A percentile compares a stretch with the other conserved stretches of the same genome.
These are phyloP conservation scores for Folsomia candida DNA, from an alignment of 2,888 invertebrate genomes.

Conservation along the genomic window DNA sequence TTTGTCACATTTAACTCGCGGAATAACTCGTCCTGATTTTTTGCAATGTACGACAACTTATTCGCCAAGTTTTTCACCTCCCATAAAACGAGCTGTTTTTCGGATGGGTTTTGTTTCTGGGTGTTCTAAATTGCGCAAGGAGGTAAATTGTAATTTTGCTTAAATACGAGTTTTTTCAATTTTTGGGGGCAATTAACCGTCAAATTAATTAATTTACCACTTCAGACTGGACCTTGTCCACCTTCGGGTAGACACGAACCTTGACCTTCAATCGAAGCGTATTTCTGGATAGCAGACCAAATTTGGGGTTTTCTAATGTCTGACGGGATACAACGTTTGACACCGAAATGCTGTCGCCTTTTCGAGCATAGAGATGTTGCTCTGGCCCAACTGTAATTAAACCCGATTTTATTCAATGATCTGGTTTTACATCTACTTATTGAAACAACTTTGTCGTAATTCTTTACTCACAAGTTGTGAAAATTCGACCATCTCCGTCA, in stretches of 20 bases:
- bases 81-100: constrained; percentile 41
- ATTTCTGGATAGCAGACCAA: constrained; percentile 20
- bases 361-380: constrained; percentile 35
- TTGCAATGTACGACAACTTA: constrained; percentile 26
- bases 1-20: constrained; percentile 38
- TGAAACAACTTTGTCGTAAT: neutral
- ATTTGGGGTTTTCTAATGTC: constrained; percentile 28
- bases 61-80: constrained; percentile 29
- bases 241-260: constrained; percentile 35
- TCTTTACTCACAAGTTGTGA: constrained; percentile 32
- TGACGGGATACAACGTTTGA: constrained; percentile 34
- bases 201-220: neutral
- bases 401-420: neutral
- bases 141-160: neutral
- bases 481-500: constrained; percentile 36
- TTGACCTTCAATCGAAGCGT: constrained; percentile 28
- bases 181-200: neutral
- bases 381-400: constrained; percentile 38
- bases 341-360: constrained; percentile 39
- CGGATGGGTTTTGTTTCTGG: constrained; percentile 23
- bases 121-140: neutral
- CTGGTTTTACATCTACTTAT: neutral
- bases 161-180: neutral
- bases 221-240: constrained; percentile 23
- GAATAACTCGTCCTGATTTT: constrained; percentile 35